Evolutionary conservation across 2,113 vertebrate species (phyloP), one percentile per base, ranked within the genome.

Genomic region (Crotalus helleri): DNA sequence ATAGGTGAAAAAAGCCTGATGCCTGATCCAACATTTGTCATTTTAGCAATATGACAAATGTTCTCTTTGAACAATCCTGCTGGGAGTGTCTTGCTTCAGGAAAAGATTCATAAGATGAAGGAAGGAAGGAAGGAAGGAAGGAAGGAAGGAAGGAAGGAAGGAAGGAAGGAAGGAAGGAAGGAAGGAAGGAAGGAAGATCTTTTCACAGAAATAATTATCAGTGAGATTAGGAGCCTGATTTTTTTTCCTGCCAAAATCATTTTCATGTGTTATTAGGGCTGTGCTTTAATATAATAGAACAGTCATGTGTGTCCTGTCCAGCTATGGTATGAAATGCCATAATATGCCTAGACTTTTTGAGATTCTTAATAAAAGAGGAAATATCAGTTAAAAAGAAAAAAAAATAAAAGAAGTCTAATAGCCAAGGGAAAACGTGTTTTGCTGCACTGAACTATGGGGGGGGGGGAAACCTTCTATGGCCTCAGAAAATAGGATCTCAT

Each of bases 401-500:
- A 85, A 7, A n/a, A 92, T 81, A 94, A 55, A 29, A 81, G 29
- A 26, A 86, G 94, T 94, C 91, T 91, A 44, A 46, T 61, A 74
- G 87, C 49, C 94, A 96, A 96, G 94, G 96, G 94, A 96, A 96
- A 94, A 39, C 57, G 91, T 96, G 95, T 93, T 95, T 93, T 95
- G 92, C 90, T 93, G 69, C 10, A 86, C 90, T 95, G 96, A 95
- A 94, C 57, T 61, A 17, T 90, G 46, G 94, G 9, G 23, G 54
- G 94, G 39, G 39, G 39, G 39, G n/a, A 2, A 39, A 39, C 95
- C 95, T 92, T 96, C 92, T 0, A 0, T 91, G 85, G 94, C 96
- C 92, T 95, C 96, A 96, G 95, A 96, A 92, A 97, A 97, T 95
- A 96, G 97, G 96, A 95, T 97, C 97, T 44, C 95, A 96, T 96